phyloP scores from a whole-genome alignment of 2,888 invertebrate genomes.

The Cataglyphis rosenhaueri region DNA sequence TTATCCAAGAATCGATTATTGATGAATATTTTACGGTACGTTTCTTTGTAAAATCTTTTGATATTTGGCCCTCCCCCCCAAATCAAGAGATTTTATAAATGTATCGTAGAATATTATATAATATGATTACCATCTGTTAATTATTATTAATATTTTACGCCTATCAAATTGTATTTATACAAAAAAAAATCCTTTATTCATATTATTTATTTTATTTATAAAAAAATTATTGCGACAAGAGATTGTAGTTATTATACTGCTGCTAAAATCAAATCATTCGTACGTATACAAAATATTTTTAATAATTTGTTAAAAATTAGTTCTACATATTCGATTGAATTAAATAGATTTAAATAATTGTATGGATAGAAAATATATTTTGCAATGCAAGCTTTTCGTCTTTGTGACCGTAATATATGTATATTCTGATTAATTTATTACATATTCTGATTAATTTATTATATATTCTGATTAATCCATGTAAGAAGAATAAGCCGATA shows the following conservation, averaged over 20 bases:
- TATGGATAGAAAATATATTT: background rate
- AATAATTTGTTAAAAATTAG: constrained; percentile 18
- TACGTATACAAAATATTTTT: background rate
- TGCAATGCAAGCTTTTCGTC: constrained; percentile 5
- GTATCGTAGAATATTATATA: background rate
- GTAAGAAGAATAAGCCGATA: background rate
- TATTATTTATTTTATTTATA: background rate
- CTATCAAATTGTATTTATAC: background rate
- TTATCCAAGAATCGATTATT: constrained; percentile 47
- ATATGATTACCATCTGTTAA: background rate
- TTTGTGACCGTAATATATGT: background rate
- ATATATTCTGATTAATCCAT: no score
- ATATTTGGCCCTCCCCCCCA: background rate
- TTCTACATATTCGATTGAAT: background rate
- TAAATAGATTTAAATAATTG: constrained; percentile 16
- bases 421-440: background rate
- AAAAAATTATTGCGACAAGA: background rate
- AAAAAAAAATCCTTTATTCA: background rate
- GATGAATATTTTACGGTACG: constrained; percentile 12
- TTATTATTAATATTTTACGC: background rate
- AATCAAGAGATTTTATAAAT: background rate
- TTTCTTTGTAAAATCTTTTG: constrained; percentile 3
- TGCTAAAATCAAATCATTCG: background rate
- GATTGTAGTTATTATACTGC: background rate
- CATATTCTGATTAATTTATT: no score